Evolutionary conservation across 2,888 invertebrate species (phyloP), one percentile per base, ranked within the genome.

Genomic region (Sminthurinus aureus): DNA sequence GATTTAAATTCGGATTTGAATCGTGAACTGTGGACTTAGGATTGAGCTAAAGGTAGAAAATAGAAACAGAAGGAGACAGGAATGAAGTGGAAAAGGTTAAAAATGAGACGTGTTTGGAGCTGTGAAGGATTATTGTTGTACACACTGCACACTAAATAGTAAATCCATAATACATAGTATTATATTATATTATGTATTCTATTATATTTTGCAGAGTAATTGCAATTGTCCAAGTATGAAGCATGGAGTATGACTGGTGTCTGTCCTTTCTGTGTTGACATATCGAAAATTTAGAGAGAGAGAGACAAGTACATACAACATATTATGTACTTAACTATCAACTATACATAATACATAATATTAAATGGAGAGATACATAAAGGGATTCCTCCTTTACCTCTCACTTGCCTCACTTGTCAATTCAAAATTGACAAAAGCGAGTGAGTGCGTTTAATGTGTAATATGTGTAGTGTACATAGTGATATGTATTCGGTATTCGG

Each of bases 371-470:
- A 76, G 52, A 58, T 58, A 75, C 75, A 50, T 50, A 75, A 58
- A 76, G 52, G 76, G 58, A 58, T n/a, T 52, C 76, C 52, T 76
- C 76, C 76, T 76, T 76, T 76, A 52, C 50, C 26, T 52, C 22
- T 76, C 58, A 58, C 76, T 75, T 75, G 75, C 18, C 51, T 38
- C 38, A 38, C 38, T 38, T 38, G 38, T 38, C 38, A 38, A 38
- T 38, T 38, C 38, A 38, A 38, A 50, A 18, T 20, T 50, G 50
- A 75, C 75, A 75, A 75, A 24, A 3, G 50, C 13, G 9, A 38
- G 22, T 73, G 73, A 20, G 24, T 26, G 24, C 26, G 26, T 38
- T 1, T 38, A 73, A 15, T 73, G 73, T 73, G 22, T 71, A 71
- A 20, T 20, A 6, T 71, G 22, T 71, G 24, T 8, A n/a, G n/a